phyloP scores from a whole-genome alignment of 2,888 invertebrate species.

The Dermolepida albohirtum region DNA sequence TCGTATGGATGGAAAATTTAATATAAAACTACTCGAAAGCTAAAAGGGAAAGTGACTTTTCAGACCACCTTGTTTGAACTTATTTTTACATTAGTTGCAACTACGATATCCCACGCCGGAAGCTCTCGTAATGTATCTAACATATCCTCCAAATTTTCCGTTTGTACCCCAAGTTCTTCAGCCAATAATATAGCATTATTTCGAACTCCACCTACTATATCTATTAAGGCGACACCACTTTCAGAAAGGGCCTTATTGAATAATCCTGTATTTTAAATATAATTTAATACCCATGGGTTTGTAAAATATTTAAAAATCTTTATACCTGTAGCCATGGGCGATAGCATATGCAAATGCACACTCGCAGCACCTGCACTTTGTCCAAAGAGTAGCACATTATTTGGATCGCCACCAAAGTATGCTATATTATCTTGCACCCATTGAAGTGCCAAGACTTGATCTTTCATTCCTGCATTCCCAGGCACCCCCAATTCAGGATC shows the following conservation, averaged over 20 bases:
- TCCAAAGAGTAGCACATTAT: constrained; percentile 60
- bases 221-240: constrained; percentile 74
- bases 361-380: constrained; percentile 62
- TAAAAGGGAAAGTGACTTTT: no score
- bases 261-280: constrained; percentile 66
- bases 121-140: constrained; percentile 41
- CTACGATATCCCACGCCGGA: constrained; percentile 12
- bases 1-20: no score
- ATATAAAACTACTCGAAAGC: no score
- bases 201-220: constrained; percentile 42
- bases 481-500: constrained; percentile 52
- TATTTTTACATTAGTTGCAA: background rate
- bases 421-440: constrained; percentile 60
- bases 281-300: background rate
- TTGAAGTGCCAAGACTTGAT: constrained; percentile 59
- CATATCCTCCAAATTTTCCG: constrained; percentile 24
- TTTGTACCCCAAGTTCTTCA: constrained; percentile 33
- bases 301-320: background rate
- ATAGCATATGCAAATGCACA: constrained; percentile 61
- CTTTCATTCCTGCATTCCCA: constrained; percentile 63
- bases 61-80: no score
- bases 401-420: constrained; percentile 60
- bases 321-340: constrained; percentile 58
- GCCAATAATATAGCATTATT: constrained; percentile 44
- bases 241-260: constrained; percentile 81